Conservation (phyloP, 2,888 invertebrate genomes). For the Epirrhoe alternata region DNA sequence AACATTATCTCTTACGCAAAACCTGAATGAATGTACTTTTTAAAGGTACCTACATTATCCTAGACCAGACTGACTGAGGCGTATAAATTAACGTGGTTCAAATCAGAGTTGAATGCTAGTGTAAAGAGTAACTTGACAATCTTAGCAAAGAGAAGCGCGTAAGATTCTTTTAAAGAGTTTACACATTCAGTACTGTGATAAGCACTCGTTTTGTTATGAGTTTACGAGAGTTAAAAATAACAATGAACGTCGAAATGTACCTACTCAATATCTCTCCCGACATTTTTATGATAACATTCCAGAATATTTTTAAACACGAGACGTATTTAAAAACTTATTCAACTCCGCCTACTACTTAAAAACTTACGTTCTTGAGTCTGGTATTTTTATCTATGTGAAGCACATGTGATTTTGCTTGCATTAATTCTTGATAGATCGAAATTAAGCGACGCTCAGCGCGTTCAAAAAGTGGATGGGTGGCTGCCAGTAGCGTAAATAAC, state of each 20-base stretch:
- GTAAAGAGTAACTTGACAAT: neutral
- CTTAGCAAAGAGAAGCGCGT: neutral
- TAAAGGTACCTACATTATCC: neutral
- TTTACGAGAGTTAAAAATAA: constrained; percentile 36
- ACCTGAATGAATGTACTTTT: neutral
- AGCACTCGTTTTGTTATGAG: constrained; percentile 29
- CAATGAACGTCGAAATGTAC: constrained; percentile 18
- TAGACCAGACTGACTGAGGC: too few species aligned
- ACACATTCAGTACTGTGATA: constrained; percentile 21
- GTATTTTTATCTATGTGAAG: too few species aligned
- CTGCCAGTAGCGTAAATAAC: too few species aligned
- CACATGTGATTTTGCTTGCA: too few species aligned
- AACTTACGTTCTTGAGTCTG: neutral
- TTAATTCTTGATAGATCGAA: too few species aligned
- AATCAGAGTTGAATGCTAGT: neutral
- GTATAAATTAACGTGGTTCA: too few species aligned
- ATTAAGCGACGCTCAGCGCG: too few species aligned
- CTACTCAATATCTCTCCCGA: constrained; percentile 13
- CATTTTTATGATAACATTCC: constrained; percentile 27
- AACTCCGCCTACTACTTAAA: neutral
- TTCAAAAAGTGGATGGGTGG: too few species aligned
- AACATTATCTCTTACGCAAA: neutral
- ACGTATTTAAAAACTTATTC: constrained; percentile 1
- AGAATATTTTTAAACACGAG: constrained; percentile 5
- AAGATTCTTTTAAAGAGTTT: neutral